Base-by-base conservation (phyloP, 2,113 vertebrate species). In the Ailuropoda melanoleuca region DNA sequence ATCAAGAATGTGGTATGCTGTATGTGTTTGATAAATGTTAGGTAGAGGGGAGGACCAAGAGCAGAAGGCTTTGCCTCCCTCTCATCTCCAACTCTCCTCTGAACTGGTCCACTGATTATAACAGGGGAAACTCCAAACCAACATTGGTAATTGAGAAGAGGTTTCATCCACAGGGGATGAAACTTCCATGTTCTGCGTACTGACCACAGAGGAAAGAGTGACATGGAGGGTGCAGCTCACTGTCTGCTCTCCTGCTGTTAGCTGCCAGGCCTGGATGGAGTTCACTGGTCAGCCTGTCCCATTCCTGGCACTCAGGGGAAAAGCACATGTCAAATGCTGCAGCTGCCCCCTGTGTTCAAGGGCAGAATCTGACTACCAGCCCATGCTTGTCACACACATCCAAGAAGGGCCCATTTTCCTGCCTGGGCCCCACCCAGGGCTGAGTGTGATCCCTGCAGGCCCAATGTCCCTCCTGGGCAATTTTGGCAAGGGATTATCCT, bases 111-210 rank as follows among this genome's bases (percentile, higher is more conserved):
- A 68, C 14, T 23, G 17, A 92, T 55, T 31, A 34, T 34, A 50
- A n/a, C 39, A 68, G 37, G 62, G 80, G 84, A 90, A 90, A 39
- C 5, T 46, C 17, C 1, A 11, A 4, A 75, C 15, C 37, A 31
- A 24, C 68, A 31, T 0, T 31, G n/a, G 88, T 72, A 46, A 92
- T 11, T n/a, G 72, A 81, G 37, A 75, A n/a, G 74, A 56, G 23
- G 55, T 6, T 12, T 17, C 15, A 4, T 8, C 14, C 26, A 14
- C 0, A 2, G 10, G 17, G 39, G 48, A 19, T 14, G 55, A 50
- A 72, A 19, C 43, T 15, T 60, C 48, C 19, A 7, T 13, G 9
- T 34, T 53, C 58, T 66, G 7, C 0, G 18, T 1, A 3, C 7
- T 75, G 70, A 58, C 6, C 18, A 21, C 34, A 14, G 2, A 39